Conservation (phyloP, 1,140 invertebrate species). For the Microplitis demolitor region DNA sequence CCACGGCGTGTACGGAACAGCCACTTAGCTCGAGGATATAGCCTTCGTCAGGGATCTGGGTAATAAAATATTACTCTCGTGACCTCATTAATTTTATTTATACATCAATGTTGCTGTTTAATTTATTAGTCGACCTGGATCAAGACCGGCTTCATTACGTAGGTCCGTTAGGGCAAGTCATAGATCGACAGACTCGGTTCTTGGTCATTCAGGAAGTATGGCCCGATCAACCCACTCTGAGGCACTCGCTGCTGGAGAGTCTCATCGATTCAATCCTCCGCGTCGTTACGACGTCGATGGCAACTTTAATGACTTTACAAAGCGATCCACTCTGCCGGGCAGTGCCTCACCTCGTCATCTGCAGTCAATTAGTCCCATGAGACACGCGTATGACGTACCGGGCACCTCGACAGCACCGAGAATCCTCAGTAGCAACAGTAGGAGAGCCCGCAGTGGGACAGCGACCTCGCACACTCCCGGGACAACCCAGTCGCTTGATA, state of each 20-base stretch:
- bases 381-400: conserved; percentile 10
- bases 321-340: conserved; percentile 14
- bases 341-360: conserved; percentile 17
- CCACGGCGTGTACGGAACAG: conserved; percentile 58
- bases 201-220: conserved; percentile 62
- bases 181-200: conserved; percentile 68
- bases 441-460: background rate
- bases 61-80: conserved; percentile 25
- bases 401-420: conserved; percentile 18
- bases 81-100: background rate
- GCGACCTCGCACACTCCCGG: conserved; percentile 6
- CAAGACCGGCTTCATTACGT: conserved; percentile 62
- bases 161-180: conserved; percentile 73
- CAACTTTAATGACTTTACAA: background rate
- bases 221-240: conserved; percentile 66
- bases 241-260: conserved; percentile 55
- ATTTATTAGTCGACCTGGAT: conserved; percentile 47
- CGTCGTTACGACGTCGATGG: conserved; percentile 18
- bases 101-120: background rate
- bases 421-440: background rate
- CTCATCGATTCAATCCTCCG: conserved; percentile 8
- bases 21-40: conserved; percentile 44
- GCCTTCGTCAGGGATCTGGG: conserved; percentile 48
- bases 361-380: background rate
- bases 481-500: conserved; percentile 57